phyloP scores from a whole-genome alignment of 64 coral and sea anemone genomes.

The Actinia tenebrosa region DNA sequence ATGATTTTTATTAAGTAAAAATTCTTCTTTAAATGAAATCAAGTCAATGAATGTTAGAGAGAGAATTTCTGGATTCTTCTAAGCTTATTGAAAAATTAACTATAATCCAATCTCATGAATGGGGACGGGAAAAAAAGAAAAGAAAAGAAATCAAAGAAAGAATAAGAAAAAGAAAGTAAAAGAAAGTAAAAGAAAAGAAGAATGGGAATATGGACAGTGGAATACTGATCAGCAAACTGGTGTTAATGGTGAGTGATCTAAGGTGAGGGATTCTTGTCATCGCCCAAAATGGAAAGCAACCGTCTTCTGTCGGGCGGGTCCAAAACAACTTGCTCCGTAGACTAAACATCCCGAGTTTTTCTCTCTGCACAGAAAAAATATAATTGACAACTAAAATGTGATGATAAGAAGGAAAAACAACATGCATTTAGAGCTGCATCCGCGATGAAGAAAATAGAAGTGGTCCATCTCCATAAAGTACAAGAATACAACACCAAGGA shows the following conservation, averaged over 20 bases:
- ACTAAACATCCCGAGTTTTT: constrained; percentile 13
- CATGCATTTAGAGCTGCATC: background rate
- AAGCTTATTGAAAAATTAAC: too few relatives aligned
- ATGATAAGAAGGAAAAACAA: background rate
- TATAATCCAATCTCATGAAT: too few relatives aligned
- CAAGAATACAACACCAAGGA: background rate
- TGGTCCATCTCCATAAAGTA: background rate
- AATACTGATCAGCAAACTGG: background rate
- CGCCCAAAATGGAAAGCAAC: constrained; percentile 1
- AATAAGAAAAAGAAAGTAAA: background rate
- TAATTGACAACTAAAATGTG: background rate
- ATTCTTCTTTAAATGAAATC: too few relatives aligned
- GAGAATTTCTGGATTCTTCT: too few relatives aligned
- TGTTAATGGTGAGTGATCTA: constrained; percentile 21
- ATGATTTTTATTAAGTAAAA: too few relatives aligned
- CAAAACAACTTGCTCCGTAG: constrained; percentile 17
- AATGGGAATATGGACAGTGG: background rate
- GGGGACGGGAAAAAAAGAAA: too few relatives aligned
- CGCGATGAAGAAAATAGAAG: background rate
- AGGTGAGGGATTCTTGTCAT: background rate
- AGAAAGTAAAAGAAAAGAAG: background rate
- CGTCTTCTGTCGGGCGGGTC: background rate
- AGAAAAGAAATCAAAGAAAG: too few relatives aligned
- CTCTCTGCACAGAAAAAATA: background rate
- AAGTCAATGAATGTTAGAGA: too few relatives aligned